Base-by-base conservation (phyloP, 1,140 invertebrate genomes). In the Phenacoccus solenopsis region DNA sequence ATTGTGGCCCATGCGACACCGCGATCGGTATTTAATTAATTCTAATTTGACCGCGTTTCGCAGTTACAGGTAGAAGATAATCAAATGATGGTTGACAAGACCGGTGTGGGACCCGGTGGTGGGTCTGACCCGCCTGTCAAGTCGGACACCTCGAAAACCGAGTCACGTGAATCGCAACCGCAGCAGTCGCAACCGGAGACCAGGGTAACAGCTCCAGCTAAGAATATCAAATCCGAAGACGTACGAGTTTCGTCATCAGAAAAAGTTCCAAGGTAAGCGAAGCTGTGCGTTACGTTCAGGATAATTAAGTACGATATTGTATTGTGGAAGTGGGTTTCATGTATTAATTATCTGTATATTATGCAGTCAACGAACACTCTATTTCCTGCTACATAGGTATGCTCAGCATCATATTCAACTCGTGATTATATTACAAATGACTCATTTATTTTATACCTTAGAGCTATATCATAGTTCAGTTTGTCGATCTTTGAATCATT, bases 81-180 rank as follows among this genome's bases (percentile, higher is more conserved):
- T 64, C 59, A 64, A 64, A 64, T 64, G 59, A 64, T 64, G 59
- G 59, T 64, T 64, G 59, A 64, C 59, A 64, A 64, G 22, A 64
- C 59, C 22, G 59, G 59, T 64, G 59, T 64, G 59, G 59, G 59
- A 64, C 59, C 59, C 59, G 59, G 59, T 27, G 59, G 59, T 64
- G 59, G 59, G 22, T 64, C 59, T 25, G 59, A 64, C 25, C 59
- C 59, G 25, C 25, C 59, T 13, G 25, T 64, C 2, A 64, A 27
- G 13, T 24, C 59, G 22, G 59, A 24, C 2, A 64, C 59, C 20
- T 24, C 22, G 21, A 64, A 64, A 13, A 64, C 13, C 59, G 25
- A 22, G 13, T 24, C 59, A 24, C 21, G 21, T 22, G 59, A 24
- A 24, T 25, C 21, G 21, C 59, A 64, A 27, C 25, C 59, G 12